Conservation (phyloP, 2,113 vertebrate genomes). For the Myanophis thanlyinensis region DNA sequence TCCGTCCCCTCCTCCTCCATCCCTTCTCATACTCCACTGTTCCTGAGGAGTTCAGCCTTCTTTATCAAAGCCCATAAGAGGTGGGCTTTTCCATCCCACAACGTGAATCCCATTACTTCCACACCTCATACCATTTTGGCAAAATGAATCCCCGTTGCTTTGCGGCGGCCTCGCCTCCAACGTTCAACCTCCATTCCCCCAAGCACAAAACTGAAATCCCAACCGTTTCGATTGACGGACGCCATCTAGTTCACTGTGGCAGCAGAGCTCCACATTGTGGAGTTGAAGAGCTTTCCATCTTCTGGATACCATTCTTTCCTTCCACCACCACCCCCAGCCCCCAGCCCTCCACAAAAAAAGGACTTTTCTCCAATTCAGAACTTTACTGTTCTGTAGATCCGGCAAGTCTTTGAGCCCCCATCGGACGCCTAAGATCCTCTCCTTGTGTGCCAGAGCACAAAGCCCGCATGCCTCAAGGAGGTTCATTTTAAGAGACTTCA, state of each 20-base stretch:
- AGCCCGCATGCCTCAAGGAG: constrained; percentile 14
- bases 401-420: not conserved
- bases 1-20: too few species aligned
- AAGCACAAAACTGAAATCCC: not conserved
- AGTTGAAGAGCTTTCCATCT: not conserved
- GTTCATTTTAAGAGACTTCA: constrained; percentile 13
- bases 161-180: not conserved
- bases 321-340: too few species aligned
- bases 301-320: constrained; percentile 31
- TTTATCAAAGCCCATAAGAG: not conserved
- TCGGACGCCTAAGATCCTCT: not conserved
- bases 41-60: not conserved
- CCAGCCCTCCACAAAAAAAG: too few species aligned
- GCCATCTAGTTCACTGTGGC: not conserved
- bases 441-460: not conserved
- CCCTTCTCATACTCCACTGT: too few species aligned
- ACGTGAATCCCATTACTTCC: not conserved
- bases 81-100: not conserved
- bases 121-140: not conserved
- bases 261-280: not conserved
- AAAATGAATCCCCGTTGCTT: not conserved
- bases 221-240: not conserved
- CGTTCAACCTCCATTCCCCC: not conserved
- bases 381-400: constrained; percentile 12
- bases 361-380: constrained; percentile 13